A percentile compares a stretch with the other conserved stretches of the same genome.
These are phyloP conservation scores for Crotalus helleri DNA, from an alignment of 2,113 vertebrate species.

Conservation along the genomic window DNA sequence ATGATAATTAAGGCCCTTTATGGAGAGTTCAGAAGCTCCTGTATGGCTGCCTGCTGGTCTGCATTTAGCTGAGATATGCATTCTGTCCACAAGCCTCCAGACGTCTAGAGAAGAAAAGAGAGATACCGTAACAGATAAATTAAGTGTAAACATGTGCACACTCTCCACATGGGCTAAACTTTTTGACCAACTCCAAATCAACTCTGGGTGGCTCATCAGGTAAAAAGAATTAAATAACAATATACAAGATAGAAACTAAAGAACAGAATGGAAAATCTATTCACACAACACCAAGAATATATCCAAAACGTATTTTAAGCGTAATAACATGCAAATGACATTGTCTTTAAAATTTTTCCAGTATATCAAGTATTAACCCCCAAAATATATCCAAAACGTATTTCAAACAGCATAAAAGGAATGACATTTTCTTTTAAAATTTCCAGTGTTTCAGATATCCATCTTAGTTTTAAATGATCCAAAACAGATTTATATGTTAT, in stretches of 20 bases:
- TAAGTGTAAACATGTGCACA: neutral
- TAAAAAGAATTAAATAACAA: neutral
- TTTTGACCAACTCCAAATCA: neutral
- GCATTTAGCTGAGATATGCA: constrained; percentile 91
- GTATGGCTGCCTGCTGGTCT: constrained; percentile 92
- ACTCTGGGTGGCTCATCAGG: neutral
- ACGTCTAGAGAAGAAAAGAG: constrained; percentile 73
- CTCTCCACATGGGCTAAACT: neutral
- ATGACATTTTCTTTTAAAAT: neutral
- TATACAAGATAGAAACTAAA: neutral
- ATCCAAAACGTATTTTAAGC: neutral
- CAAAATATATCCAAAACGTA: neutral
- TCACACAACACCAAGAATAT: neutral
- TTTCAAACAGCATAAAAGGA: neutral
- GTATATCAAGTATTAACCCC: neutral
- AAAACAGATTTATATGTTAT: neutral
- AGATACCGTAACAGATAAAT: neutral
- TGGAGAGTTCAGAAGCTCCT: constrained; percentile 91
- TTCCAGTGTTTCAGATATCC: neutral
- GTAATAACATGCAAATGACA: too few relatives aligned
- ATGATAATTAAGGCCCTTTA: constrained; percentile 78
- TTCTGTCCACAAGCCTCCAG: constrained; percentile 91
- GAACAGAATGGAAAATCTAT: neutral
- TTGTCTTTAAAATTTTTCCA: neutral
- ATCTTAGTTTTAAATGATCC: neutral